Conservation (phyloP, 2,797 vertebrate genomes). For the Pristis pectinata region DNA sequence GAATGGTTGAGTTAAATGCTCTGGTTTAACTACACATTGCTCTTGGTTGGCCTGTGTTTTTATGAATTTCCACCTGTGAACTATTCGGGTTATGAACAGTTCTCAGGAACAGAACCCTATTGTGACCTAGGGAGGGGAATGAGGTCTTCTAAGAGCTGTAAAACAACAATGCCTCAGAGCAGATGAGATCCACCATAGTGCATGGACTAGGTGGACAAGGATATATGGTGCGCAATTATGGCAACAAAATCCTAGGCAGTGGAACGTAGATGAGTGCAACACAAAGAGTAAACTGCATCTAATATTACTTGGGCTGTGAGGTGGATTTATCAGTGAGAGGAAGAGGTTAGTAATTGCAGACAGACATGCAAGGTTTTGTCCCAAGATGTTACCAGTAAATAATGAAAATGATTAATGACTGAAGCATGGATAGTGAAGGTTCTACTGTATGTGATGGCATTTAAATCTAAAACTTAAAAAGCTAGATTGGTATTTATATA, state of each 20-base stretch:
- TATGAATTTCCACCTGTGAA: too few species aligned
- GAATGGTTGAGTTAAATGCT: too few species aligned
- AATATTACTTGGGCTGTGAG: constrained; percentile 8
- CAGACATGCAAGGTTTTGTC: not conserved
- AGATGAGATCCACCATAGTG: too few species aligned
- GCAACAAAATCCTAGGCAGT: not conserved
- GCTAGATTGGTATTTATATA: not conserved
- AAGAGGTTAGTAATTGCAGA: not conserved
- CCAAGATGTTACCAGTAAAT: not conserved
- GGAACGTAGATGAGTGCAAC: not conserved
- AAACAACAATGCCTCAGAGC: too few species aligned
- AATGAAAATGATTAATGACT: not conserved
- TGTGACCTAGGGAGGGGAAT: too few species aligned
- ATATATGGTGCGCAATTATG: too few species aligned
- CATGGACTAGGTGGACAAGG: too few species aligned
- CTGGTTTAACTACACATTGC: too few species aligned
- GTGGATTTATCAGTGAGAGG: not conserved
- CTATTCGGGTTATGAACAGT: too few species aligned
- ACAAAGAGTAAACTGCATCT: not conserved
- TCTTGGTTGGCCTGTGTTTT: too few species aligned
- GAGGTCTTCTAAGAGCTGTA: too few species aligned
- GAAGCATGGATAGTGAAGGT: not conserved
- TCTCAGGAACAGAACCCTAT: too few species aligned
- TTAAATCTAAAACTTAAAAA: not conserved
- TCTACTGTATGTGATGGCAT: not conserved